Base-by-base conservation (phyloP, 2,888 invertebrate genomes). In the Trissonchulus sp. region DNA sequence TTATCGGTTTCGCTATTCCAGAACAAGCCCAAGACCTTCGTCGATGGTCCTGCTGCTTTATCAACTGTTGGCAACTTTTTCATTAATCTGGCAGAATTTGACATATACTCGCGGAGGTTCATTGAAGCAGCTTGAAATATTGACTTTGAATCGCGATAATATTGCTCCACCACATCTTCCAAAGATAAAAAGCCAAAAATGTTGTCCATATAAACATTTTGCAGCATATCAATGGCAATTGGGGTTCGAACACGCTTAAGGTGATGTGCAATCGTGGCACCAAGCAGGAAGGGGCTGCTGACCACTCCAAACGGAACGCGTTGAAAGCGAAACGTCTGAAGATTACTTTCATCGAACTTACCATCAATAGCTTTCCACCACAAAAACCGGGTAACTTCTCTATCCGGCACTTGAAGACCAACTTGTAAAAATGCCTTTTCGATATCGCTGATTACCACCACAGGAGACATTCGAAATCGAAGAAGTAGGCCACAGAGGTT, bases 161-260 rank as follows among this genome's bases (percentile, higher is more conserved):
- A 62, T n/a, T n/a, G n/a, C 1, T 8, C 2, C 15, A 48, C n/a
- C 1, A 75, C 76, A 63, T 76, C 76, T 23, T 15, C 23, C 48
- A 23, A 18, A 23, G 15, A 18, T 48, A 23, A 15, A 48, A 23
- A 15, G 34, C 60, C 15, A 31, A 72, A n/a, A 23, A 63, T 1
- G 77, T 79, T 68, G 76, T 79, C 79, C 2, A 79, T 80, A 68
- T 79, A 79, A 1, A 76, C 72, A 36, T 78, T 78, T 0, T 74
- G 23, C 2, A 63, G 35, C 34, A 79, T 28, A 2, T 72, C 34
- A 0, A 18, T 33, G 3, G 74, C 74, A 30, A 71, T 34, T 8
- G 75, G 48, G 15, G 73, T 72, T 1, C 33, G 28, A 1, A 31
- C n/a, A 1, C 34, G 8, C 35, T 34, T 8, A 33, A 75, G 37